phyloP scores from a whole-genome alignment of 2,797 vertebrate species.

The Threskiornis aethiopicus region DNA sequence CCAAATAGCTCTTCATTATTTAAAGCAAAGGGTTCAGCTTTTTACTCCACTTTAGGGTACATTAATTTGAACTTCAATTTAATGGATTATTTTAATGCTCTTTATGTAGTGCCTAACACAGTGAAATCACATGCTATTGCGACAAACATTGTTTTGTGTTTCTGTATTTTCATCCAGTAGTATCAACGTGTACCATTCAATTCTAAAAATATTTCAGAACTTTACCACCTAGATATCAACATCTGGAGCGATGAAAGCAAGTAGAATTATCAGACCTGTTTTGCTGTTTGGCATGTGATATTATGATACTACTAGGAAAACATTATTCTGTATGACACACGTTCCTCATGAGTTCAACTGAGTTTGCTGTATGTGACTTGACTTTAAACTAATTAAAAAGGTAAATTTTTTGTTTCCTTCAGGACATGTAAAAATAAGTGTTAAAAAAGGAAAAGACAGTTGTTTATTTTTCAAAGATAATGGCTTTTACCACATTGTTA shows the following conservation, averaged over 20 bases:
- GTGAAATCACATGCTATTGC: neutral
- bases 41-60: neutral
- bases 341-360: neutral
- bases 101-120: neutral
- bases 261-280: neutral
- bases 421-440: neutral
- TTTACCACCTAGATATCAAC: neutral
- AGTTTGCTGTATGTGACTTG: neutral
- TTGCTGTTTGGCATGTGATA: neutral
- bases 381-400: neutral
- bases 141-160: neutral
- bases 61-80: neutral
- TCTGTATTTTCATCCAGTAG: neutral
- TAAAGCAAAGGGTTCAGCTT: neutral
- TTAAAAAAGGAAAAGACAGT: neutral
- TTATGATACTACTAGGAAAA: neutral
- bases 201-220: neutral
- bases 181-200: neutral
- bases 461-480: neutral
- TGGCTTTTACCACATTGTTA: neutral
- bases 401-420: neutral
- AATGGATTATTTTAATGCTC: neutral
- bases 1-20: neutral
- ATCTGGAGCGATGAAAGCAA: neutral
- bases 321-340: neutral